Conservation (phyloP, 2,113 vertebrate genomes). For the Myrmecobius fasciatus region DNA sequence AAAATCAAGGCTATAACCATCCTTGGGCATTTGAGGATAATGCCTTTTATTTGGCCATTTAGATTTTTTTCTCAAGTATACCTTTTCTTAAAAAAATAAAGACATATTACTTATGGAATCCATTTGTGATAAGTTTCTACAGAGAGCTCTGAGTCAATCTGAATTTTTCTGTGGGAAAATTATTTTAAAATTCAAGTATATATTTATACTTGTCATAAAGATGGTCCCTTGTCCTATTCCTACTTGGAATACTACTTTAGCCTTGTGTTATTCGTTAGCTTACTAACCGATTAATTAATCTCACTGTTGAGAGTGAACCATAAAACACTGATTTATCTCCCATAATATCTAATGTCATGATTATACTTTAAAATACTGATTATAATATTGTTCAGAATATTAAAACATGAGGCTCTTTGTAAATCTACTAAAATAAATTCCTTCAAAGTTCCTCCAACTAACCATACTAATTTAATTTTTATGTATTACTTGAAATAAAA, state of each 20-base stretch:
- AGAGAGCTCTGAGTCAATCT: slow-evolving; percentile 23
- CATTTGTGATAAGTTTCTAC: not conserved
- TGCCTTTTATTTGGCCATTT: not conserved
- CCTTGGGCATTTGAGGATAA: not conserved
- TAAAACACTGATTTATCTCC: not conserved
- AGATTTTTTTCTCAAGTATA: not conserved
- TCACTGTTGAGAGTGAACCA: not conserved
- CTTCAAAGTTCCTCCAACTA: not conserved
- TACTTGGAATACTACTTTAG: slow-evolving; percentile 43
- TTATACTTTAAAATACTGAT: not conserved
- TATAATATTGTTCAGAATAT: not conserved
- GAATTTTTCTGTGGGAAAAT: slow-evolving; percentile 42
- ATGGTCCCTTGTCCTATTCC: slow-evolving; percentile 2
- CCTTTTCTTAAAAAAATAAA: not conserved
- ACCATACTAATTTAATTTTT: not conserved
- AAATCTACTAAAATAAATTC: slow-evolving; percentile 23
- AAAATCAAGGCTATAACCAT: not conserved
- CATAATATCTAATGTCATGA: not conserved
- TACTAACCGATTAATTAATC: not conserved
- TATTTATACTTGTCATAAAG: slow-evolving; percentile 58
- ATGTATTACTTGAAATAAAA: slow-evolving; percentile 19
- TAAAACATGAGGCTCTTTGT: not conserved
- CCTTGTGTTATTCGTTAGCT: not conserved
- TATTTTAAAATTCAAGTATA: slow-evolving; percentile 54
- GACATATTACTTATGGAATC: not conserved